phyloP scores from a whole-genome alignment of 2,888 invertebrate species.

The Philopedon plagiatum region DNA sequence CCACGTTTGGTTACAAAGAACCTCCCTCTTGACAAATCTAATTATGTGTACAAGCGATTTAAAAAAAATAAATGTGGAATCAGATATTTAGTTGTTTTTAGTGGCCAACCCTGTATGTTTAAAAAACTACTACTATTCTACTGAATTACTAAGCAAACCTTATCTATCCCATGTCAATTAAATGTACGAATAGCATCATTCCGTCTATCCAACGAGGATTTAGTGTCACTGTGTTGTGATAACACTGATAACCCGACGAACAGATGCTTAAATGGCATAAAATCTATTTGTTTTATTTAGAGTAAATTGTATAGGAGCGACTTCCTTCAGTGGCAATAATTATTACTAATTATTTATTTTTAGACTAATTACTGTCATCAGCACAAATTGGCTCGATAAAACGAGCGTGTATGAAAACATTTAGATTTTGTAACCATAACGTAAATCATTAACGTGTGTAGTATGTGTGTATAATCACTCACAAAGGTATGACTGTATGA shows the following conservation, averaged over 20 bases:
- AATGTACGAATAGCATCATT: not conserved
- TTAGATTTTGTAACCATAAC: conserved; percentile 1
- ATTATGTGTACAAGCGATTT: too few species aligned
- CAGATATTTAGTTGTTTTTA: too few species aligned
- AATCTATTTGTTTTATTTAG: conserved; percentile 2
- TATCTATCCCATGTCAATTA: not conserved
- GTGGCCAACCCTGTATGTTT: too few species aligned
- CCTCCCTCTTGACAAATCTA: too few species aligned
- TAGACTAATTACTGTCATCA: conserved; percentile 18
- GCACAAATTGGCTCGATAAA: not conserved
- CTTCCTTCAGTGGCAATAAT: conserved; percentile 7
- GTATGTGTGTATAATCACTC: too few species aligned
- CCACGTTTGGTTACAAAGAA: too few species aligned
- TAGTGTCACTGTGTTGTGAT: not conserved
- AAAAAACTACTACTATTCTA: too few species aligned
- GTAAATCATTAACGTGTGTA: not conserved
- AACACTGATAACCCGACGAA: conserved; percentile 1
- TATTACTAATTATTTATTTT: conserved; percentile 13
- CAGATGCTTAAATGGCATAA: conserved; percentile 6
- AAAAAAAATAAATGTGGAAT: too few species aligned
- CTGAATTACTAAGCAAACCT: not conserved
- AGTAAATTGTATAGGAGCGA: not conserved
- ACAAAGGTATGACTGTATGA: too few species aligned
- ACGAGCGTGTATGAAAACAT: not conserved
- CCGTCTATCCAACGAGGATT: not conserved